Evolutionary conservation across 2,888 invertebrate genomes (phyloP), one percentile per base, ranked within the genome.

Genomic region (Drosophila leonis): DNA sequence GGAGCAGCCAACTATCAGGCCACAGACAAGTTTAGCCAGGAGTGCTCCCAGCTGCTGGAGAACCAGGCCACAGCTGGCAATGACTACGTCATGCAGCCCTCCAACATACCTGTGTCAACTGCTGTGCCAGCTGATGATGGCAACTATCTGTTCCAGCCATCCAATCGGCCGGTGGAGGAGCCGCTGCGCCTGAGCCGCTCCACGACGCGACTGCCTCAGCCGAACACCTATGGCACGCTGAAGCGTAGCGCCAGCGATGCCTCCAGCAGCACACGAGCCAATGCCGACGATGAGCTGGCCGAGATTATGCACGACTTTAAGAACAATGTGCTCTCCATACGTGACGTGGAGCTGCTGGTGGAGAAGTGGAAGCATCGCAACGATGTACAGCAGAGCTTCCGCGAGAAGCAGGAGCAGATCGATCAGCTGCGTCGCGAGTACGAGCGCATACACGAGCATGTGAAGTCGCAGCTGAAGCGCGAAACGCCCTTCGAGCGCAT

Each of bases 271-370:
- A 84, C 83, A 0, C 90, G 92, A 0, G 87, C 90, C 18, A 93
- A 93, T 72, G 93, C 91, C 7, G 93, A 97, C 90, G 97, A 97
- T 75, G 97, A 98, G 90, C 94, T 98, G 67, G 95, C 96, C 4
- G 97, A 97, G 93, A 97, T 98, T 57, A 97, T 98, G 91, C 97
- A 96, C 89, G 97, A 97, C 88, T 97, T 97, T 89, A 97, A 98
- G 92, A 97, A 97, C 89, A 97, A 97, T 90, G 97, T 97, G 4
- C 96, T 97, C 79, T 96, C 97, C 0, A 96, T 98, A 89, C 94
- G 95, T 0, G 97, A 97, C 93, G 97, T 97, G 0, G 97, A 97
- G 92, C 95, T 96, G 81, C 93, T 98, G 57, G 97, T 98, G 1
- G 96, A 96, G 92, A 96, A 96, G 89, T 98, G 98, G 98, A 95